Base-by-base conservation (phyloP, 2,113 vertebrate species). In the Rhabdornis inornatus region DNA sequence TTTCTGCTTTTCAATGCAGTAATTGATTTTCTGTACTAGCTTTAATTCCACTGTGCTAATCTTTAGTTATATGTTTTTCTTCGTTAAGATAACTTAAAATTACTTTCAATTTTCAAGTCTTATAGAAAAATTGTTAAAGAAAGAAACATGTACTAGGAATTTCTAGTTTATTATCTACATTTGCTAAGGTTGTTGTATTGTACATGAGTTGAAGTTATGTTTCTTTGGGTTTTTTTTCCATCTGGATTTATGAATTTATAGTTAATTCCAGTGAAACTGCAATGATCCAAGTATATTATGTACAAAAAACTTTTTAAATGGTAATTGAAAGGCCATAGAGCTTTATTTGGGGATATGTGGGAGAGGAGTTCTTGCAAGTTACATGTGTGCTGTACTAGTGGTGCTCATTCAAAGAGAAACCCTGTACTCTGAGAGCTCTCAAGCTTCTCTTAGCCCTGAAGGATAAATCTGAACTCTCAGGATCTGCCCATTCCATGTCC, bases 381-480 rank as follows among this genome's bases (percentile, higher is more conserved):
- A 33, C 13, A 15, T 15, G 13, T 65, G 10, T 49, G 4, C 30
- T 65, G 2, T 59, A 20, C 27, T 27, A 4, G 20, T 74, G 39
- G n/a, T 2, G 1, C 16, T 86, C 59, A 53, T 24, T 90, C 33
- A 31, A 37, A 77, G n/a, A 44, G 57, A 68, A 27, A 15, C 55
- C n/a, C 20, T 12, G 3, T 74, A 12, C 10, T 53, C 12, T 44
- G 45, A 52, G 44, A 69, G 12, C 6, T 31, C 18, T 72, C 1
- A 4, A 13, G n/a, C 10, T 65, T 84, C 40, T 56, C 10, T 37
- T n/a, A n/a, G 31, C 22, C 39, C 9, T 30, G 47, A 68, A 37
- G 33, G 13, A 35, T 0, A 3, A 47, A 56, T 60, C 13, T 20
- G 9, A 25, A 3, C 1, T 0, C 10, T 0, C 1, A 47, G 35